phyloP scores from a whole-genome alignment of 1,140 invertebrate species.

The Hycleus phaleratus region DNA sequence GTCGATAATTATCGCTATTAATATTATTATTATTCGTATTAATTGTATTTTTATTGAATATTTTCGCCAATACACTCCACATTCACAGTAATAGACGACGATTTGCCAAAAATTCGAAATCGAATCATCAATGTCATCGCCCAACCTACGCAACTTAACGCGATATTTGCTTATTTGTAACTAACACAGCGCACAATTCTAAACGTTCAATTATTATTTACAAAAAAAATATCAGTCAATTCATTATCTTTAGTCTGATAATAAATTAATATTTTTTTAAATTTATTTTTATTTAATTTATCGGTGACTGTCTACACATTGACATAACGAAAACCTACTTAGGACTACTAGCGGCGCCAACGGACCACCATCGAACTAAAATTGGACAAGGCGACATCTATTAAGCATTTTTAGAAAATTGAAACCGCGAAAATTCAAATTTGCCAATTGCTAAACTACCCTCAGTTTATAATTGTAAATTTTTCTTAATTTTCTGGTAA shows the following conservation, averaged over 20 bases:
- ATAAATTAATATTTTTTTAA: not conserved
- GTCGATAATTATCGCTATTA: slow-evolving; percentile 5
- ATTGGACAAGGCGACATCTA: too few relatives aligned
- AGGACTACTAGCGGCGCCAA: slow-evolving; percentile 1
- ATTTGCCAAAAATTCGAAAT: slow-evolving; percentile 8
- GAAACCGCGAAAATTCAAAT: too few relatives aligned
- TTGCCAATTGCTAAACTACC: too few relatives aligned
- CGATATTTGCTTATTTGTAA: too few relatives aligned
- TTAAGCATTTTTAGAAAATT: too few relatives aligned
- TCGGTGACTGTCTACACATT: slow-evolving; percentile 17
- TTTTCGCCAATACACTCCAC: slow-evolving; percentile 28
- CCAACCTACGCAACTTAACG: slow-evolving; percentile 22
- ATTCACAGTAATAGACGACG: slow-evolving; percentile 14
- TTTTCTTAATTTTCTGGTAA: too few relatives aligned
- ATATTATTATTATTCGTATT: not conserved
- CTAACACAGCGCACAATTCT: too few relatives aligned
- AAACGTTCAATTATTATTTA: too few relatives aligned
- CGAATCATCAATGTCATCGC: slow-evolving; percentile 28
- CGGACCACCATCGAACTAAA: not conserved
- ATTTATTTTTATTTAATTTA: slow-evolving; percentile 3
- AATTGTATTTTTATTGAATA: slow-evolving; percentile 20
- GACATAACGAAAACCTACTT: slow-evolving; percentile 20
- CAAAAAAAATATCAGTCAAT: slow-evolving; percentile 8
- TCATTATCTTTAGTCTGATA: not conserved
- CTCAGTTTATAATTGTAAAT: too few relatives aligned